Evolutionary conservation across 2,113 vertebrate species (phyloP), one percentile per base, ranked within the genome.

Genomic region (Xiphophorus couchianus): DNA sequence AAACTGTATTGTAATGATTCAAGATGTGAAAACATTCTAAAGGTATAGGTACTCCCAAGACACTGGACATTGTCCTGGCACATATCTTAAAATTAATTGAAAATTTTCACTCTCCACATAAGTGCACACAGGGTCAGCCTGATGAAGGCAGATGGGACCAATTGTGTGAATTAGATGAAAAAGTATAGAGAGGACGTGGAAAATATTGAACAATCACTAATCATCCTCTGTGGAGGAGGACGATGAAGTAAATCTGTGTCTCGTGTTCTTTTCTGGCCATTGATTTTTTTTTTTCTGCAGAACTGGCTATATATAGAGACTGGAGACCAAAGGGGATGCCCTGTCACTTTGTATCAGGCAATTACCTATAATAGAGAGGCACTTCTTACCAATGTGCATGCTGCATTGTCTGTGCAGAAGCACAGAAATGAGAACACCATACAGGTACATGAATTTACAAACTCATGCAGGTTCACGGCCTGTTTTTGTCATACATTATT

Each of bases 281-380:
- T 80, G 86, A 92, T 93, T 97, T 93, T 97, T 96, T 94, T 10
- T 35, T 10, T 2, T 96, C 94, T 95, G 93, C 96, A 95, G 96
- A 95, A 90, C 93, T 5, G 42, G 91, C 95, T 97, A 97, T 97
- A 97, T 97, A 96, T 97, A 98, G 96, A 79, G 73, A 71, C 69
- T 11, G 54, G 64, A 95, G 94, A 95, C 95, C 95, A 96, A 95
- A 96, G 95, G 96, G 96, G 97, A 96, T 96, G 95, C 95, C 95
- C 90, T 92, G 82, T 90, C 73, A 83, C 76, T 96, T 94, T 95
- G 84, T 92, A 91, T 94, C 93, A 89, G 85, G 92, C 94, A 96
- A 97, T 96, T 96, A 96, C 94, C 95, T 95, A 94, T 96, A 96
- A 96, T 96, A 94, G 92, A 93, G 92, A 93, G 87, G 94, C 93